These are phyloP conservation scores for Sebastiscus albofasciatus DNA, from an alignment of 2,797 vertebrate species.

Conservation along the genomic window DNA sequence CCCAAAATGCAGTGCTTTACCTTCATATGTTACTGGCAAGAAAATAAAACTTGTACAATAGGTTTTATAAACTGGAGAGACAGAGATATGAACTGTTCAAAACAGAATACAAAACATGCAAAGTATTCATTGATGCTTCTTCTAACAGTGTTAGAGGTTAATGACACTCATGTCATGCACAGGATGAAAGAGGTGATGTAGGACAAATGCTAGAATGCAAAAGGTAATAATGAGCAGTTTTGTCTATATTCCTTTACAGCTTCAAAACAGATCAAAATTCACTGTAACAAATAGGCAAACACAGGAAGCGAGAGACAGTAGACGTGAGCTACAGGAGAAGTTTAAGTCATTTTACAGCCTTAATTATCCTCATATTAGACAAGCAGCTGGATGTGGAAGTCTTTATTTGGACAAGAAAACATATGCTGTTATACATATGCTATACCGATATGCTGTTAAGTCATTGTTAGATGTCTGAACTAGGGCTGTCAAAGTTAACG, in stretches of 20 bases:
- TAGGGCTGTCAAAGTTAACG: too few relatives aligned
- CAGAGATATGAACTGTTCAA: background rate
- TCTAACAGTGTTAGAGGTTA: background rate
- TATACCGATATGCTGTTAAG: background rate
- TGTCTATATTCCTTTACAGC: background rate
- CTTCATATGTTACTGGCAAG: background rate
- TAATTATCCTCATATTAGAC: background rate
- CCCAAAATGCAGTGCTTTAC: background rate
- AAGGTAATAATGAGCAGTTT: background rate
- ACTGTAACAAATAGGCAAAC: background rate
- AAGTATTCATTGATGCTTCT: background rate
- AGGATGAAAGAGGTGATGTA: background rate
- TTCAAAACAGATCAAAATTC: conserved; percentile 6
- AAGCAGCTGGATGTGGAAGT: background rate
- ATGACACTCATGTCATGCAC: background rate
- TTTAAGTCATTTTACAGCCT: background rate
- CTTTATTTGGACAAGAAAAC: background rate
- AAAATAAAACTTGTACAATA: background rate
- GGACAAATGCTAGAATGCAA: background rate
- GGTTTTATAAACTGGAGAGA: background rate
- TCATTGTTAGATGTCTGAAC: background rate
- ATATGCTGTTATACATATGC: background rate
- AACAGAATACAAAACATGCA: background rate
- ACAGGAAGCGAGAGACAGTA: background rate
- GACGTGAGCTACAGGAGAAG: background rate